Conservation (phyloP, 1,140 invertebrate genomes). For the Dysdera silvatica region DNA sequence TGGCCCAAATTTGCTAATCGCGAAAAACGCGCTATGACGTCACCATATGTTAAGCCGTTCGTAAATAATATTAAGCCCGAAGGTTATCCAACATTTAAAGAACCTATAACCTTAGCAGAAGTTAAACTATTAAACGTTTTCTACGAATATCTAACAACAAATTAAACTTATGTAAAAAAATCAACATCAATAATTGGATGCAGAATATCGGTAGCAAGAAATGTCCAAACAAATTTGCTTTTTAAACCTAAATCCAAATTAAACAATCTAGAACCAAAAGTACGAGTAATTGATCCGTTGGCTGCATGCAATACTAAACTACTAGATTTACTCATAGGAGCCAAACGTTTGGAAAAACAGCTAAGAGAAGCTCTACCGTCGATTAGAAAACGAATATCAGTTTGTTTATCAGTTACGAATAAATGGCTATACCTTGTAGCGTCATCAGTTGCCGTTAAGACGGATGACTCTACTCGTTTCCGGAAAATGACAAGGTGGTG, state of each 20-base stretch:
- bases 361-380: neutral
- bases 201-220: neutral
- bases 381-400: neutral
- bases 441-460: neutral
- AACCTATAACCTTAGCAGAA: too few species aligned
- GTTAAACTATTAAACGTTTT: too few species aligned
- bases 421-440: neutral
- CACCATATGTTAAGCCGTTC: too few species aligned
- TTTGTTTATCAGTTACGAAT: neutral
- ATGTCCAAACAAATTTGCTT: neutral
- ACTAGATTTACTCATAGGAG: neutral
- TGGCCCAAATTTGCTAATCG: too few species aligned
- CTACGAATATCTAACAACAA: too few species aligned
- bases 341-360: neutral
- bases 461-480: neutral
- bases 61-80: too few species aligned
- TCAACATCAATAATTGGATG: neutral
- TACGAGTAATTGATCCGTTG: neutral
- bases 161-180: neutral
- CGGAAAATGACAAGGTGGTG: neutral
- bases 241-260: neutral
- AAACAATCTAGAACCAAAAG: neutral
- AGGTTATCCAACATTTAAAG: too few species aligned
- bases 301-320: neutral
- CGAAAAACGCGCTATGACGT: too few species aligned